Base-by-base conservation (phyloP, 2,113 vertebrate genomes). In the Acanthochromis polyacanthus region DNA sequence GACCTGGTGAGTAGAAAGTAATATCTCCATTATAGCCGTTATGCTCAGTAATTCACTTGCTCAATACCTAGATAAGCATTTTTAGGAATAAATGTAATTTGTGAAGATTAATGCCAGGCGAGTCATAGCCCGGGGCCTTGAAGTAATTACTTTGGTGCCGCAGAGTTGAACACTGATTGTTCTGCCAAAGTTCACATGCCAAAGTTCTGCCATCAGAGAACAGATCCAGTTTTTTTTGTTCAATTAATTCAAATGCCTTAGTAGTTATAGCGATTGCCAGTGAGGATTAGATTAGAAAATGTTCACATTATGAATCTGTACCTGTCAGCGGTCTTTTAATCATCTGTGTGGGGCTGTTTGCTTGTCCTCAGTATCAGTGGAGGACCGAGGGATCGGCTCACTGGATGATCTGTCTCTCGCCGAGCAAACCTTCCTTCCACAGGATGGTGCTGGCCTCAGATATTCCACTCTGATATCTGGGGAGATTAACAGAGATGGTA, bases 401-500 rank as follows among this genome's bases (percentile, higher is more conserved):
- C 76, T 91, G 64, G 93, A 93, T 12, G 93, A 94, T 19, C 60
- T 94, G 36, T 77, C 89, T 12, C 66, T 93, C 30, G 78, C 91
- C 2, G 91, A 93, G n/a, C 85, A 92, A 50, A 83, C 12, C 20
- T 92, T 85, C 66, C 77, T 88, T 46, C 77, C 85, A 40, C 93
- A 91, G 83, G 92, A 85, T 0, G 85, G 70, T n/a, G 65, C 91
- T 17, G 92, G 70, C 14, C 63, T 88, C 66, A 89, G 81, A 85
- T 92, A 93, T 68, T 73, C 92, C 69, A 56, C 88, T 20, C 82
- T 93, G 15, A 58, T 92, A 51, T 84, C 90, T 82, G 89, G 76
- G 17, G 92, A 93, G 65, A 73, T 86, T 60, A 89, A 78, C 88
- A 90, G 86, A 90, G 88, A 94, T 1, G 89, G 94, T 94, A 45